Base-by-base conservation (phyloP, 2,113 vertebrate genomes). In the Eurystomus gularis region DNA sequence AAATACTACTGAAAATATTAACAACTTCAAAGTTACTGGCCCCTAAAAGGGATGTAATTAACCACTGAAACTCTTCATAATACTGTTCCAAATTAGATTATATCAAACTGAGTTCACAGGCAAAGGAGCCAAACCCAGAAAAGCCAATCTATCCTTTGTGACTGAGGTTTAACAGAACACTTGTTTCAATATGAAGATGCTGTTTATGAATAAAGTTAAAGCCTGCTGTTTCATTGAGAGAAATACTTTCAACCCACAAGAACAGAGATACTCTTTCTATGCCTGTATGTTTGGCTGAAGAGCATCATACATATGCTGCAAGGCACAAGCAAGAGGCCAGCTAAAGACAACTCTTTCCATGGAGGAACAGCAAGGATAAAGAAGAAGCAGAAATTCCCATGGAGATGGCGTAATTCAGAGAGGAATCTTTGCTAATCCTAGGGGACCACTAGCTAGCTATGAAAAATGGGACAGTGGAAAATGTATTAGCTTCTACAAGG, bases 361-460 rank as follows among this genome's bases (percentile, higher is more conserved):
- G 11, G 40, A 94, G 96, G 83, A 77, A 52, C 9, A 17, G 79
- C 62, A 92, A 86, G 94, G 79, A 91, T 86, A 55, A 94, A 24
- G 76, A 73, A 39, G 71, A 93, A n/a, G 69, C 33, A 93, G 91
- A 46, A 94, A 68, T 79, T 84, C 79, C 64, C 62, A 66, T 68
- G 69, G 90, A 97, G 79, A 92, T 55, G 58, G 66, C 48, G 39
- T 76, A 93, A 96, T 80, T 94, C 90, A 90, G 69, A 89, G 8
- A 96, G 65, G 44, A 93, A 77, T 42, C 48, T 93, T 40, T 83
- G 55, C 39, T 90, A 79, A 83, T 60, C 68, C 68, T 83, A 73
- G 13, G 15, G 68, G 83, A 93, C 39, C 52, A 61, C 44, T 42
- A 76, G 42, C 20, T 61, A 86, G 46, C 28, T 48, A 80, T 77